Base-by-base conservation (phyloP, 1,140 invertebrate genomes). In the Mylabris phalerata region DNA sequence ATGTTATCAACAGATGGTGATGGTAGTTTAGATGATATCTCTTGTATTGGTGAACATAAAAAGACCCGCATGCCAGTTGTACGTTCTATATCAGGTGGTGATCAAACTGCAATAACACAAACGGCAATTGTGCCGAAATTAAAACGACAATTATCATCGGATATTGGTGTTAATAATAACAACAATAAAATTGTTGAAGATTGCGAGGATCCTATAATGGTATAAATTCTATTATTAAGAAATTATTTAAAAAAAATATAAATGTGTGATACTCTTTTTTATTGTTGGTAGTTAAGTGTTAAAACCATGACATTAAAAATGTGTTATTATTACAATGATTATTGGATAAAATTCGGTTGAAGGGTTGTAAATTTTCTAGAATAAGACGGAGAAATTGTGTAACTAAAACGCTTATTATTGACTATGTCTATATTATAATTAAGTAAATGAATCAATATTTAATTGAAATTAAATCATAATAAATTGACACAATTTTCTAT, bases 1-100 rank as follows among this genome's bases (percentile, higher is more conserved):
- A 79, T 92, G 59, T 81, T 88, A 50, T 86, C 84, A 1, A 81
- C 84, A 3, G 89, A 90, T 65, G 82, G 80, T 51, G 80, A 81
- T 65, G 84, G 84, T 63, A 85, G 83, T 61, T 77, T 84, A 4
- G 84, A 87, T 66, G 84, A 86, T 75, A 70, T 79, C 51, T 70
- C 66, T 7, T 68, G 65, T 54, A 56, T 69, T 42, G 60, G 52
- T 13, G 41, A 42, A 2, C 61, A 67, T 48, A 67, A 66, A 41
- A 57, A 64, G 61, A 42, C 60, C 48, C 10, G 60, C 39, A 55
- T 61, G 0, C 71, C 71, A 6, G 63, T 73, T 9, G 64, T 73
- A 6, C 50, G 73, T 11, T 72, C 71, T 0, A 67, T 72, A 38
- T 73, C 70, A 0, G 65, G 70, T 10, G 67, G 67, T 9, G 71